Evolutionary conservation across 2,113 vertebrate species (phyloP).

Genomic region (Myotis davidii): DNA sequence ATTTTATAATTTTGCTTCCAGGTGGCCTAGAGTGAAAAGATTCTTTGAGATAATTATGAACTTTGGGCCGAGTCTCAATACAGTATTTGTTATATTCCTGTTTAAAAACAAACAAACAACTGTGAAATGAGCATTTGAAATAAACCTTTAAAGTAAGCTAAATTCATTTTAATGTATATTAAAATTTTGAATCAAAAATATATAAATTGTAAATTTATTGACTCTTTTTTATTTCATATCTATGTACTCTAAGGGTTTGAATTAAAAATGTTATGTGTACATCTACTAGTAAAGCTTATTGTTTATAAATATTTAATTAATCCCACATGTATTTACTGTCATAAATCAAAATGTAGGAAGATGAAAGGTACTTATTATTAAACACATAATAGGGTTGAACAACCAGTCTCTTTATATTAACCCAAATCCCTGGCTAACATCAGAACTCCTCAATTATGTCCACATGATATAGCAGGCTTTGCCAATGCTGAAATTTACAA

Average conservation of each 20-base stretch:
- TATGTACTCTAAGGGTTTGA: background rate
- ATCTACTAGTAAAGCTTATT: background rate
- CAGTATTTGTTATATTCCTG: background rate
- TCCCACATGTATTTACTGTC: background rate
- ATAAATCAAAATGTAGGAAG: background rate
- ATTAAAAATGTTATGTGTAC: background rate
- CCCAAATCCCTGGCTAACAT: background rate
- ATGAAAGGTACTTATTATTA: background rate
- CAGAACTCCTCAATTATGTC: background rate
- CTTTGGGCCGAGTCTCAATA: background rate
- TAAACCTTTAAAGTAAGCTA: background rate
- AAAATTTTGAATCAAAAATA: background rate
- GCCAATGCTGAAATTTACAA: background rate
- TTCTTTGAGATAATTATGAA: constrained; percentile 42
- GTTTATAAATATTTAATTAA: background rate
- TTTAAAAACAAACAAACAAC: background rate
- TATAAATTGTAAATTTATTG: background rate
- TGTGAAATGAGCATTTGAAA: background rate
- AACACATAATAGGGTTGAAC: background rate
- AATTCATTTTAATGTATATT: background rate
- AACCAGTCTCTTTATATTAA: background rate
- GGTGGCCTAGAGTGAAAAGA: constrained; percentile 11
- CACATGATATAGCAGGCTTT: background rate
- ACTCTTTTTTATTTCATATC: background rate
- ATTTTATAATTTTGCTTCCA: constrained; percentile 35